Conservation (phyloP, 2,113 vertebrate species). For the Ceyx cyanopectus region DNA sequence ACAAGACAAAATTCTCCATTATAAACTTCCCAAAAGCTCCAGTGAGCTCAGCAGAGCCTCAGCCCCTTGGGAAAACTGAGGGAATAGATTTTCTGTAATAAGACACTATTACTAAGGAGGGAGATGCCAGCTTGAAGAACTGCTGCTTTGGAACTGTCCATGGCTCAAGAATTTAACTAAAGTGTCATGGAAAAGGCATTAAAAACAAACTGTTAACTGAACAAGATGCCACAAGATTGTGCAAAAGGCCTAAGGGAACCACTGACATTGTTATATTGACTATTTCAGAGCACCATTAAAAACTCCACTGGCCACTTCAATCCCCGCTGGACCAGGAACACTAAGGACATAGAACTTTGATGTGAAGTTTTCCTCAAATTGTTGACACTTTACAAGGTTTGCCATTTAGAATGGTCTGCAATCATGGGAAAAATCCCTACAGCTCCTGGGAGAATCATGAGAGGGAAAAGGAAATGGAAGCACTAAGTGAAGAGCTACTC, state of each 20-base stretch:
- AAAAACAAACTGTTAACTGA: background rate
- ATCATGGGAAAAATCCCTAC: fast-evolving
- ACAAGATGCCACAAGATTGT: background rate
- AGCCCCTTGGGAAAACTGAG: background rate
- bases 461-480: background rate
- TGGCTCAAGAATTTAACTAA: slow-evolving; percentile 3
- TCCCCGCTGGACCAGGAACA: background rate
- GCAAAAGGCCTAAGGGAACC: background rate
- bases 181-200: background rate
- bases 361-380: background rate
- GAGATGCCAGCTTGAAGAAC: background rate
- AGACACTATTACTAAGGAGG: background rate
- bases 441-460: background rate
- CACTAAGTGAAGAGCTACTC: background rate
- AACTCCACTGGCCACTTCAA: background rate
- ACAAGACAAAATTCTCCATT: background rate
- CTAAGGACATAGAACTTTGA: background rate
- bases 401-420: background rate
- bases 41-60: background rate
- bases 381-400: background rate
- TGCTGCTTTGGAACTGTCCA: background rate
- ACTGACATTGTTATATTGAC: background rate
- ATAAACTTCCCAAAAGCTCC: slow-evolving; percentile 2
- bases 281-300: background rate
- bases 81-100: background rate